Base-by-base conservation (phyloP, 2,888 invertebrate species). In the Cabera pusaria region DNA sequence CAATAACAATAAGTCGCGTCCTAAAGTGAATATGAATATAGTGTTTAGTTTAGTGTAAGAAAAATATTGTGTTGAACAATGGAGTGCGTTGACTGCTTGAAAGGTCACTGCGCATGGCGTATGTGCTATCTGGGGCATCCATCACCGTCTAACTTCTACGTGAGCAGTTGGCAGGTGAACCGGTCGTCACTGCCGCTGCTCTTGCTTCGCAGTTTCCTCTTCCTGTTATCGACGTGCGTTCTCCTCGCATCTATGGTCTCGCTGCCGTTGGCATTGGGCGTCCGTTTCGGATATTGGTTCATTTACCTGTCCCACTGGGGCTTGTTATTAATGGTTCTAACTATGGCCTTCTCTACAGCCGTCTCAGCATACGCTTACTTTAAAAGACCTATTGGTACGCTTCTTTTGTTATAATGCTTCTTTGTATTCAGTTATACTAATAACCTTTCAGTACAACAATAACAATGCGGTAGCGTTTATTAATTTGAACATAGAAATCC, bases 281-380 rank as follows among this genome's bases (percentile, higher is more conserved):
- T 42, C 40, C 49, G 56, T 44, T 53, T 71, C 45, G 68, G 69
- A 44, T 83, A 79, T 54, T 88, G 88, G 83, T 76, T 79, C 59
- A 79, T 90, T 54, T 90, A 86, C 64, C 61, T 88, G 35, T 80
- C 86, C 5, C 76, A 88, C 62, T 90, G 90, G 89, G 80, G 78
- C 25, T 74, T 80, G 48, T 44, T 81, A 35, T 55, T 80, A 29
- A 65, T 76, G 12, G 73, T 74, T 36, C 51, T 76, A 31, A 72
- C 71, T 11, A 54, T 59, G 31, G 73, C 65, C 38, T 79, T 74
- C 58, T 69, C 67, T 6, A 64, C 74, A n/a, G 53, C 61, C 25
- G 71, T 80, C 25, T 75, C 79, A 6, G 71, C 72, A 48, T 67
- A 64, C 36, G 73, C 62, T 50, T 73, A 67, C 49, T 72, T 73